A percentile compares a stretch with the other conserved stretches of the same genome.
Evolutionary conservation across 2,113 vertebrate species (phyloP).

Genomic region (Syngnathus floridae): DNA sequence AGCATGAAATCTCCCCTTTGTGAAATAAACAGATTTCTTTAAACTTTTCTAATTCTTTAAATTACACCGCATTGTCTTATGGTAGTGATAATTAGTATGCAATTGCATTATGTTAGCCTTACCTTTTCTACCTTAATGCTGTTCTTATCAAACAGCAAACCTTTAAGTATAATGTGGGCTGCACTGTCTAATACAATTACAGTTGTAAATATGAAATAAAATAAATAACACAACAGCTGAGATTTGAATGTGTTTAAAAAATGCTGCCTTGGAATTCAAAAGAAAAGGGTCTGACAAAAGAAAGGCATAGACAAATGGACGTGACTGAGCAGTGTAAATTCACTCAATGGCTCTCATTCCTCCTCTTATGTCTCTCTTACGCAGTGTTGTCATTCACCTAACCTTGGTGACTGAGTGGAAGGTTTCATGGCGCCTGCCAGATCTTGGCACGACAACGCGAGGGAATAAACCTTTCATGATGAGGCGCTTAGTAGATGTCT

Average conservation of each 20-base stretch:
- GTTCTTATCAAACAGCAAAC: not conserved
- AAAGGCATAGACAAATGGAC: conserved; percentile 5
- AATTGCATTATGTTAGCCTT: not conserved
- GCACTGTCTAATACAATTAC: not conserved
- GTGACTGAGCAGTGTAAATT: conserved; percentile 13
- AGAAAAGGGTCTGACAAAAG: not conserved
- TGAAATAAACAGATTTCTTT: not conserved
- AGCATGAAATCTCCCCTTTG: not conserved
- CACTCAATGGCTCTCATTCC: conserved; percentile 23
- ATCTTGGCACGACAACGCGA: conserved; percentile 52
- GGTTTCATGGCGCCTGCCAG: conserved; percentile 59
- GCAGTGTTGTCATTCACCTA: conserved; percentile 58
- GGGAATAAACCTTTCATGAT: conserved; percentile 62
- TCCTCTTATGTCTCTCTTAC: conserved; percentile 43
- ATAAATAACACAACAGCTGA: not conserved
- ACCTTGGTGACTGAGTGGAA: conserved; percentile 61
- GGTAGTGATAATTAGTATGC: not conserved
- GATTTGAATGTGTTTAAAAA: not conserved
- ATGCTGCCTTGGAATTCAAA: not conserved
- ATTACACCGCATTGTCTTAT: not conserved
- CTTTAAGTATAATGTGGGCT: not conserved
- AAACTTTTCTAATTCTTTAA: not conserved
- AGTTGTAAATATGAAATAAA: not conserved
- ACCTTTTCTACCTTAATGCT: too few species aligned
- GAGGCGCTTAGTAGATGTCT: conserved; percentile 61